Base-by-base conservation (phyloP, 2,113 vertebrate genomes). In the Psettodes erumei region DNA sequence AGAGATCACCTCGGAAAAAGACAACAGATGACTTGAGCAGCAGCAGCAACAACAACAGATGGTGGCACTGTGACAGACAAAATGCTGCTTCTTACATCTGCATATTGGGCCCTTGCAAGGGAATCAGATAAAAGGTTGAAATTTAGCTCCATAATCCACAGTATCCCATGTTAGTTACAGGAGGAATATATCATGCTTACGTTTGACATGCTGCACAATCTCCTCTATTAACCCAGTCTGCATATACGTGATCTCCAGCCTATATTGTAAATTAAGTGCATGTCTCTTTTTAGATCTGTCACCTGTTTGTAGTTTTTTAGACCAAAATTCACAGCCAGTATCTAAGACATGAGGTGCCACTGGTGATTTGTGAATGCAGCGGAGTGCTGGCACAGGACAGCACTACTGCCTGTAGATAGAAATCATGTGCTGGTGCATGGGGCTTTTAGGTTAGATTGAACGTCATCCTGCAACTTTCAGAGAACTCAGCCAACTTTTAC, bases 401-500 rank as follows among this genome's bases (percentile, higher is more conserved):
- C 16, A 9, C 21, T 16, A 16, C 25, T 58, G 64, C 58, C 74
- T 4, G 50, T 62, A 50, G 3, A 54, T 3, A 23, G 77, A 58
- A 66, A 63, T 45, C 59, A 8, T 48, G 53, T 60, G 56, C 66
- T 42, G 32, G 43, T 55, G 38, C 28, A 15, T 51, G 33, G n/a
- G 37, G 60, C 61, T 83, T 71, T 75, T 67, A 70, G 27, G 47
- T 67, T 3, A 64, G 54, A 71, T 70, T 73, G 54, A 64, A 82
- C 87, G 75, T 77, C 67, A 82, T 8, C 21, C 53, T 75, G 75
- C 47, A 73, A 69, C 76, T 85, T 79, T 28, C 71, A 74, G 53
- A 82, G 69, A 65, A 54, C 56, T 32, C 60, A 21, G 74, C 77
- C 79, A 75, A 87, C 72, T 72, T 87, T 83, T 63, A 77, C 63